Base-by-base conservation (phyloP, 30 jellyfish, hydroid and myxozoan genomes). In the Pseudorhiza aurosa region DNA sequence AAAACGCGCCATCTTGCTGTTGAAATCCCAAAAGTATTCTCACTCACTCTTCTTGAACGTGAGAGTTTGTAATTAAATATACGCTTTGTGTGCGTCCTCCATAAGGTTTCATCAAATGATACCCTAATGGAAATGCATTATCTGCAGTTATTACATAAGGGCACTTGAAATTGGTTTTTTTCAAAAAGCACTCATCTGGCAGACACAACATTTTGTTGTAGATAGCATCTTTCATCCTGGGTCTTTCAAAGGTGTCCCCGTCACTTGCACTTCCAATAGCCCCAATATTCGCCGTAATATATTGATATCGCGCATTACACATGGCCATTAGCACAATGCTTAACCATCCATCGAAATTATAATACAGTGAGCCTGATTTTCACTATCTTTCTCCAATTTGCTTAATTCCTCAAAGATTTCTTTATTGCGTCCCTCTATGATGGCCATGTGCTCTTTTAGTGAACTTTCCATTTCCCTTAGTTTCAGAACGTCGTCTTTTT, bases 11-110 rank as follows among this genome's bases (percentile, higher is more conserved):
- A 87, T 31, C 94, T 65, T 24, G 94, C 62, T 3, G 87, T 75
- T 31, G 88, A 67, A 29, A 77, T 87, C 24, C 96, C 96, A 57
- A 77, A 87, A 24, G 88, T 77, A 33, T 87, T 87, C 69, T 77
- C 94, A 50, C 87, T 76, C 49, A 56, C 76, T 4, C 86, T 70
- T 42, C 96, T 69, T 32, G 85, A 79, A 50, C 96, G 40, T 22
- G 93, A 85, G 58, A 74, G 58, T 47, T 82, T 70, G 87, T 73
- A 74, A 49, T 77, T 77, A 44, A 87, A 75, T n/a, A 75, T 53
- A 17, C 72, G 67, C 44, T 76, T 83, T 27, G 85, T 50, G 15
- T 63, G 46, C 77, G 55, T 47, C 64, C 80, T 57, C 79, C 87
- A 65, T 85, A 85, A 26, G 96, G 91, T 49, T 55, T 85, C 85